These are phyloP conservation scores for Arrhamphus sclerolepis DNA, from an alignment of 2,797 vertebrate species.

Conservation along the genomic window DNA sequence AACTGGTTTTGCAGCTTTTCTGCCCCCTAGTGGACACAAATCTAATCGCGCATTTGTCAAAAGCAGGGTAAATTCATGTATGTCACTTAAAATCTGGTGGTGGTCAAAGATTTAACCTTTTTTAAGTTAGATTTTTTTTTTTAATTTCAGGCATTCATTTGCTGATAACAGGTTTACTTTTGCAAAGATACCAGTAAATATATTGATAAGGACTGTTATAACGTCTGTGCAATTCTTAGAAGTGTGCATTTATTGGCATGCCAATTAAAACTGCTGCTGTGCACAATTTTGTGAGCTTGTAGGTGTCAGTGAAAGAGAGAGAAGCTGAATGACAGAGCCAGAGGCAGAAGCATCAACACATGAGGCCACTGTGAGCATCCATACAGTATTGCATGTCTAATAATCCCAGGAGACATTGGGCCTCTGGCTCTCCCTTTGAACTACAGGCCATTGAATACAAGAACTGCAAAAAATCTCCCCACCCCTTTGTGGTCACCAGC, in stretches of 20 bases:
- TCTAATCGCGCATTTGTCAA: background rate
- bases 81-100: background rate
- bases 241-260: background rate
- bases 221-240: background rate
- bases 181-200: too few species aligned
- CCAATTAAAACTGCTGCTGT: background rate
- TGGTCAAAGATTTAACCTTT: background rate
- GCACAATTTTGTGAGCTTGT: too few species aligned
- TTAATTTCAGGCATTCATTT: background rate
- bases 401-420: conserved; percentile 51
- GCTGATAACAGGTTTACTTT: background rate
- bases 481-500: conserved; percentile 53
- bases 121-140: too few species aligned
- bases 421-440: conserved; percentile 68
- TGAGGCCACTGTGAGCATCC: conserved; percentile 39
- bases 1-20: conserved; percentile 7
- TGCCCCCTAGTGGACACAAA: conserved; percentile 14
- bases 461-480: conserved; percentile 50
- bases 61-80: background rate
- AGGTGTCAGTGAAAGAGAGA: conserved; percentile 39
- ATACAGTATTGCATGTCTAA: conserved; percentile 27
- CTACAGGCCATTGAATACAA: conserved; percentile 55
- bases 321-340: conserved; percentile 13
- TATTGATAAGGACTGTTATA: background rate
- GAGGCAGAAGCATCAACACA: conserved; percentile 24